phyloP scores from a whole-genome alignment of 35 echinoderm and acorn worm genomes.

The Diadema setosum region DNA sequence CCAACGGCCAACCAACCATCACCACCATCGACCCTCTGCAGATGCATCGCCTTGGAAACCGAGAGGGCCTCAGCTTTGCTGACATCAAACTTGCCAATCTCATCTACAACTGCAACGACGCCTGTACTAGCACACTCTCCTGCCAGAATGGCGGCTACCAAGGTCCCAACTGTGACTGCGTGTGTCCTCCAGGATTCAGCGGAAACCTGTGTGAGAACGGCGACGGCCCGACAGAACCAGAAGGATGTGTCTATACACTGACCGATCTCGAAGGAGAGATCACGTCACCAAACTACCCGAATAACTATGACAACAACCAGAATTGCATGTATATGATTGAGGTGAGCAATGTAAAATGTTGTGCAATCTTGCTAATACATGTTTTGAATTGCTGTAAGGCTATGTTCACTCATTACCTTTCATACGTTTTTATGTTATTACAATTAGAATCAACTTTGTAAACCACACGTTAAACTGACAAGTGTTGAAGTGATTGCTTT shows the following conservation, averaged over 20 bases:
- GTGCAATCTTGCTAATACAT: no score
- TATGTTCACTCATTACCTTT: no score
- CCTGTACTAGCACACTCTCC: background rate
- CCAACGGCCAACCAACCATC: slow-evolving; percentile 24
- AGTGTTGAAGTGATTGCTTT: no score
- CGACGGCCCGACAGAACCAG: background rate
- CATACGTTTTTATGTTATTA: no score
- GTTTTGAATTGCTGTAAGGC: no score
- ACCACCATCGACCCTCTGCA: slow-evolving; percentile 33
- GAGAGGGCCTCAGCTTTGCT: background rate
- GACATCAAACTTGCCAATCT: slow-evolving; percentile 58
- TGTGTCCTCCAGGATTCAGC: slow-evolving; percentile 48
- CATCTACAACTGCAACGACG: slow-evolving; percentile 40
- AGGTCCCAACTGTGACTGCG: slow-evolving; percentile 16
- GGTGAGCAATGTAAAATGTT: no score
- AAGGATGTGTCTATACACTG: slow-evolving; percentile 1
- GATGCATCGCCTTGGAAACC: slow-evolving; percentile 20
- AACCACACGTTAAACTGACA: no score
- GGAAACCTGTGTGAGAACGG: background rate
- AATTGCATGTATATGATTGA: slow-evolving; percentile 8
- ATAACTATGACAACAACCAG: slow-evolving; percentile 15
- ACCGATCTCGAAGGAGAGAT: background rate
- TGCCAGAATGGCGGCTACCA: slow-evolving; percentile 58
- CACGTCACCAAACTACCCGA: slow-evolving; percentile 5
- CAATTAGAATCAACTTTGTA: no score